Evolutionary conservation across 2,888 invertebrate genomes (phyloP), one percentile per base, ranked within the genome.

Genomic region (Nomada ferruginata): DNA sequence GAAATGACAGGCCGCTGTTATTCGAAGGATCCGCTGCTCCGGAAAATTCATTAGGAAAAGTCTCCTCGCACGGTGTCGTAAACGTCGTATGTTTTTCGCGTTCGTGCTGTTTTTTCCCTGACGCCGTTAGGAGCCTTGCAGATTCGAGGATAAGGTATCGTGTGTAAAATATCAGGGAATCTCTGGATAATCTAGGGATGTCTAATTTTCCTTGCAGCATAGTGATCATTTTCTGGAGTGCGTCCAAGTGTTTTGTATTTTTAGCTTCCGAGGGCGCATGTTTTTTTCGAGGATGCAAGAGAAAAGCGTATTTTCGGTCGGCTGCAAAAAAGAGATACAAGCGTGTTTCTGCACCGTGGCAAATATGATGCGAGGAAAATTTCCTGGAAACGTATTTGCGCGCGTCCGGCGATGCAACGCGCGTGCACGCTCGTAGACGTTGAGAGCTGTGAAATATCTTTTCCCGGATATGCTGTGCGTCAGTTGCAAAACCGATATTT

Each of bases 1-100:
- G 85, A 89, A 90, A 91, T 87, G 90, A 89, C 86, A 87, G 80
- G 74, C 55, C 69, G 69, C 70, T 69, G 75, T 82, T 87, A 79
- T 82, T 85, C 72, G 76, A 82, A 79, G 57, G 70, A 65, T 47
- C 59, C 73, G 79, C 42, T 61, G 65, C 69, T 75, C 71, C 80
- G 76, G 75, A 79, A 88, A 84, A 87, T 88, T 88, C 81, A 82
- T 83, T 86, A 85, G 82, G 86, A 68, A 76, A 72, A 79, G 64
- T 74, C 72, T 74, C 18, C 44, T 42, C 23, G 57, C 47, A n/a
- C 23, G 20, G 15, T 18, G 57, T 44, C 60, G 68, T 74, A 79
- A 79, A 57, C 73, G 66, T 23, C 64, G 7, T 20, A 47, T 20
- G 66, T 53, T 36, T 29, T 50, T 44, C n/a, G 20, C 15, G 15